phyloP scores from a whole-genome alignment of 2,888 invertebrate genomes.

The Ischnura elegans region DNA sequence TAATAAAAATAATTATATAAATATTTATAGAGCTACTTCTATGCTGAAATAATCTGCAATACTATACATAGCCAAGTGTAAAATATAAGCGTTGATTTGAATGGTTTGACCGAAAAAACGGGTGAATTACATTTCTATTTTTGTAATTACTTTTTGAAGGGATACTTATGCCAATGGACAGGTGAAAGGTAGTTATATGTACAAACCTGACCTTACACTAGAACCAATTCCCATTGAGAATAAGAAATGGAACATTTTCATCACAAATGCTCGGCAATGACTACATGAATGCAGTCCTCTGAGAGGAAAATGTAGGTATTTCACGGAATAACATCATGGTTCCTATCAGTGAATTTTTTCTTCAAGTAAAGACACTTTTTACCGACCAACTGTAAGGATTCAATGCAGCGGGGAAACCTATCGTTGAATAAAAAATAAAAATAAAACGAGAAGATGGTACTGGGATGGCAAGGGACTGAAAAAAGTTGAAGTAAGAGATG shows the following conservation, averaged over 20 bases:
- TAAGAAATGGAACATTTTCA: not conserved
- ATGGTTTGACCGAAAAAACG: too few relatives aligned
- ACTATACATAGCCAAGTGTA: too few relatives aligned
- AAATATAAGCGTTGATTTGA: too few relatives aligned
- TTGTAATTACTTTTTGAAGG: too few relatives aligned
- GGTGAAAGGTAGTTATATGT: not conserved
- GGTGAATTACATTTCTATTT: too few relatives aligned
- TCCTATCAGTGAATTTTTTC: not conserved
- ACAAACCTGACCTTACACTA: not conserved
- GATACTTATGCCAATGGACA: not conserved
- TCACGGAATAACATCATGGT: not conserved
- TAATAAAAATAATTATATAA: too few relatives aligned
- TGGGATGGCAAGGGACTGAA: not conserved
- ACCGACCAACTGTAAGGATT: not conserved
- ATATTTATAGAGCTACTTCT: too few relatives aligned
- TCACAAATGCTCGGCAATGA: not conserved
- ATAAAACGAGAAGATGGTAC: too few relatives aligned
- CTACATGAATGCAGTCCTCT: not conserved
- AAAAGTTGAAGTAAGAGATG: not conserved
- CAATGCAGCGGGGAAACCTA: not conserved
- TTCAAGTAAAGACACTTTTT: not conserved
- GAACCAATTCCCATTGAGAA: not conserved
- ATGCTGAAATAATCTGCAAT: too few relatives aligned
- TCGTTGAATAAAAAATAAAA: not conserved
- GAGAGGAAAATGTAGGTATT: not conserved